phyloP scores from a whole-genome alignment of 2,888 invertebrate species.

The Petrolisthes cinctipes region DNA sequence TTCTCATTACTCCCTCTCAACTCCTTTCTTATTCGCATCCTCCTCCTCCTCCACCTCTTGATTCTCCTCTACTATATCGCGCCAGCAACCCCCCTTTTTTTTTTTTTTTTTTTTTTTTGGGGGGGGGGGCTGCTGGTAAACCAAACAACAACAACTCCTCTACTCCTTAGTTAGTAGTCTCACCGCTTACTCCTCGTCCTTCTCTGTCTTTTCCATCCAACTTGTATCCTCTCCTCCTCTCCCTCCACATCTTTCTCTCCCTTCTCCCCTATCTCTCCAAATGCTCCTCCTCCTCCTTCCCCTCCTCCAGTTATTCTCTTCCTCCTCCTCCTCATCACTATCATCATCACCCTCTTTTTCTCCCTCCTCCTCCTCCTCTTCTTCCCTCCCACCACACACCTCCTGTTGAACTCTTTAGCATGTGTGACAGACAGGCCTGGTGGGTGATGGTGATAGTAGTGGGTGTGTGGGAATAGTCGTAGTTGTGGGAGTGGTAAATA shows the following conservation, averaged over 20 bases:
- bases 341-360: background rate
- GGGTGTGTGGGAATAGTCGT: background rate
- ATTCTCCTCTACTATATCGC: too few relatives aligned
- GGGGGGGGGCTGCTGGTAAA: too few relatives aligned
- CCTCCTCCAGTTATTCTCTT: background rate
- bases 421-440: background rate
- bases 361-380: background rate
- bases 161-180: too few relatives aligned
- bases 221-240: background rate
- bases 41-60: too few relatives aligned
- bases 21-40: too few relatives aligned
- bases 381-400: background rate
- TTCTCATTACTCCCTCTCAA: too few relatives aligned
- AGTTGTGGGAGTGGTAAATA: background rate
- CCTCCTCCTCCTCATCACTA: background rate
- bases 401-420: background rate
- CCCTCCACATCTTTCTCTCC: background rate
- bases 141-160: too few relatives aligned
- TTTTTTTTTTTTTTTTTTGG: too few relatives aligned
- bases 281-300: background rate
- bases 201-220: background rate
- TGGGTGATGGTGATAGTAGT: background rate
- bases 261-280: background rate
- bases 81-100: too few relatives aligned
- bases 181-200: too few relatives aligned